Evolutionary conservation across 2,797 vertebrate genomes (phyloP).

Genomic region (Sebastes goodei): DNA sequence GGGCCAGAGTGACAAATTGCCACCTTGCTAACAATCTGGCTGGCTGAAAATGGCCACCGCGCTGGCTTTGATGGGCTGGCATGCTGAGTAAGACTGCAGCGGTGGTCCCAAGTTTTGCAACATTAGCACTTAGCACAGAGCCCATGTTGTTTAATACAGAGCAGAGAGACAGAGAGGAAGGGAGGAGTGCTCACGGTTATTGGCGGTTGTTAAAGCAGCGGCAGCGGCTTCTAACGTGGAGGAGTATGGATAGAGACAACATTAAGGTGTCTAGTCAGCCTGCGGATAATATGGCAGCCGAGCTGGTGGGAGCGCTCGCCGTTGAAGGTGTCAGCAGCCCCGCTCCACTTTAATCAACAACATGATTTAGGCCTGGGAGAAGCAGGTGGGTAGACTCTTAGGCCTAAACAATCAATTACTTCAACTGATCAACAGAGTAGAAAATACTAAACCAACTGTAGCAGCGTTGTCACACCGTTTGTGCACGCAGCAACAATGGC

Average conservation of each 20-base stretch:
- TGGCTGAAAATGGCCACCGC: constrained; percentile 73
- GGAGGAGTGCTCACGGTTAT: constrained; percentile 31
- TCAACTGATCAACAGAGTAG: constrained; percentile 63
- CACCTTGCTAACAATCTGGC: constrained; percentile 80
- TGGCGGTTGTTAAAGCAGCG: constrained; percentile 55
- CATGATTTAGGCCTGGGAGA: constrained; percentile 65
- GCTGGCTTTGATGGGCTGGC: constrained; percentile 78
- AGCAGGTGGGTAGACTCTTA: constrained; percentile 64
- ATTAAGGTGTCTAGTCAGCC: constrained; percentile 64
- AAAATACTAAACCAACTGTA: constrained; percentile 58
- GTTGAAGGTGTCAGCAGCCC: constrained; percentile 53
- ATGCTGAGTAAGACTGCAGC: constrained; percentile 77
- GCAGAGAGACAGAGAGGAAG: constrained; percentile 40
- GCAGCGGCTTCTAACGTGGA: constrained; percentile 32
- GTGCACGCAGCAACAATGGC: constrained; percentile 29
- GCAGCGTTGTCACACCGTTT: constrained; percentile 37
- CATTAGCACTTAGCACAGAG: constrained; percentile 77
- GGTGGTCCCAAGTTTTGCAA: constrained; percentile 78
- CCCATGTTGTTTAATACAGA: constrained; percentile 51
- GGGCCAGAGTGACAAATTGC: constrained; percentile 80
- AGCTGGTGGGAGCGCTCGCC: constrained; percentile 27
- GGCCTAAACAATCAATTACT: constrained; percentile 69
- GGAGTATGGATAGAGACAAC: constrained; percentile 58
- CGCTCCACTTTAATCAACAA: constrained; percentile 69
- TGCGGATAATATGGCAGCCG: constrained; percentile 45